Base-by-base conservation (phyloP, 1,140 invertebrate genomes). In the Diorhabda sublineata region DNA sequence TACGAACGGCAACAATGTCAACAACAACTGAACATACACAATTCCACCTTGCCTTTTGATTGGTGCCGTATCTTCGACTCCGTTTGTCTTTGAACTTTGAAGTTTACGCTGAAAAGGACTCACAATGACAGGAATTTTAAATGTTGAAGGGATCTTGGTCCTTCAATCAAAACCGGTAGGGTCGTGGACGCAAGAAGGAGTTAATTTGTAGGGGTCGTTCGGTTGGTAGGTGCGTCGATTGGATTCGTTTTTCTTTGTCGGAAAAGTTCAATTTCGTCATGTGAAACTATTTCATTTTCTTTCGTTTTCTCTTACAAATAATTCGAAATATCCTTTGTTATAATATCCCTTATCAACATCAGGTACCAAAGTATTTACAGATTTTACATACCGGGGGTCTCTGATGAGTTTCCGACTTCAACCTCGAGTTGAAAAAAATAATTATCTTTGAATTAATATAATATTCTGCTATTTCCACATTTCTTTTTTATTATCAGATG, bases 1-100 rank as follows among this genome's bases (percentile, higher is more conserved):
- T 74, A 74, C 68, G 69, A 67, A 71, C 59, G 71, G 74, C 71
- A 75, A 76, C 77, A 79, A 78, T 79, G 78, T 80, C 79, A 80
- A 80, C 58, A 60, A 11, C 8, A 11, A 7, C 58, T 60, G 58
- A 60, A 60, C 58, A 60, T 60, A 60, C 78, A 78, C 76, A 80
- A 80, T 79, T 74, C 75, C 73, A 75, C 75, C 70, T 70, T 67
- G 70, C 61, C 66, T 72, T 69, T 73, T 79, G 79, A 79, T 80
- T 79, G 77, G 78, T 74, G 72, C 63, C 72, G 66, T 65, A 71
- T 71, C 72, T 63, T 68, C 68, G 71, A 72, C 74, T 71, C 75
- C 68, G 69, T 73, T 68, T 66, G 71, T 70, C 71, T 71, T 75
- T 75, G 73, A 75, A 75, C 75, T 77, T 78, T 78, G 72, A 77